These are phyloP conservation scores for Rhabdomys pumilio DNA, from an alignment of 2,797 vertebrate genomes.

Conservation along the genomic window DNA sequence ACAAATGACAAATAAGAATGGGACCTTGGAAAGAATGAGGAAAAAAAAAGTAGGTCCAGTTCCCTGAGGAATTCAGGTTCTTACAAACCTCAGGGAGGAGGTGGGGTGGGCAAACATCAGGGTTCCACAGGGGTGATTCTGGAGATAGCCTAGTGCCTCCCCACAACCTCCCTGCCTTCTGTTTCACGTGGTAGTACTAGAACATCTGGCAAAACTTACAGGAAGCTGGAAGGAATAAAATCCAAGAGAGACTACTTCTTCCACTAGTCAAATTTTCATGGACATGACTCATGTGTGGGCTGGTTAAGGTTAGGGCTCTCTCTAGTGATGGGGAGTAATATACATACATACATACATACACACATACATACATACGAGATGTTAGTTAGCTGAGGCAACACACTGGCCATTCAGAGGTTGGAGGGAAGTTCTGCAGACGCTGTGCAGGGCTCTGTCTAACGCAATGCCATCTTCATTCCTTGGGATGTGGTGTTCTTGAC, in stretches of 20 bases:
- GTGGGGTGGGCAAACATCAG: background rate
- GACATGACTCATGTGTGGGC: background rate
- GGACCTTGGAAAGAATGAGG: background rate
- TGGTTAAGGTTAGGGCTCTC: background rate
- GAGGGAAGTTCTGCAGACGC: background rate
- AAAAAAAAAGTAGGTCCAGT: too few relatives aligned
- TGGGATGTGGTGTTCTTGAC: background rate
- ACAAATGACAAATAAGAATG: background rate
- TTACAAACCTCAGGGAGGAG: background rate
- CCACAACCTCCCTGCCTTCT: background rate
- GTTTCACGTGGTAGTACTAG: background rate
- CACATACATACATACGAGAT: background rate
- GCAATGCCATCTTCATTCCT: too few relatives aligned
- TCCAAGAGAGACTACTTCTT: background rate
- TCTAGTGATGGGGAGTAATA: background rate
- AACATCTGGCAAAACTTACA: background rate
- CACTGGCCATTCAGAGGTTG: background rate
- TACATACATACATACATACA: too few relatives aligned
- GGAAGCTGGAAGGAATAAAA: background rate
- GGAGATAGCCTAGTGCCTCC: background rate
- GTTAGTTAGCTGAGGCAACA: background rate
- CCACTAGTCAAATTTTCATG: background rate
- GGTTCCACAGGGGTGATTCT: background rate
- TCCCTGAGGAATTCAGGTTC: background rate
- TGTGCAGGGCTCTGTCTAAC: background rate